phyloP scores from a whole-genome alignment of 2,113 vertebrate genomes.

The Blennius ocellaris region DNA sequence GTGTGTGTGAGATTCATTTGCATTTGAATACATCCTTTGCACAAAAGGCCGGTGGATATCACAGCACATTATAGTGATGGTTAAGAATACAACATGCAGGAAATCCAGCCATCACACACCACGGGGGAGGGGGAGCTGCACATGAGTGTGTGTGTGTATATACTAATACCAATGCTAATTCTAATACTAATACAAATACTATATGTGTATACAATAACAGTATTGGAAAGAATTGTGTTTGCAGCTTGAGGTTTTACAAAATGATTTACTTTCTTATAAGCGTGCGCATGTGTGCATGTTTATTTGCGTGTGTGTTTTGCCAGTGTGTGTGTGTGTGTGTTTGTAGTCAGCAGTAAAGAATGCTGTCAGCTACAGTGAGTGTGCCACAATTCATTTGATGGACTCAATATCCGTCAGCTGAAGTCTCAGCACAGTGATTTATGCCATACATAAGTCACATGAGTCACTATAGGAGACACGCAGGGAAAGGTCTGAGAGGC shows the following conservation, averaged over 20 bases:
- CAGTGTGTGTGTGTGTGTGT: conserved; percentile 25
- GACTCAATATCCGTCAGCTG: conserved; percentile 54
- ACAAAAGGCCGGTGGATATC: conserved; percentile 46
- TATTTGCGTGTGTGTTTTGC: neutral
- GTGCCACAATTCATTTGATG: conserved; percentile 50
- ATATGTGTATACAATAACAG: too few species aligned
- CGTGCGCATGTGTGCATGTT: conserved; percentile 5
- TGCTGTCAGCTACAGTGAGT: conserved; percentile 24
- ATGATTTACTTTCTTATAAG: conserved; percentile 29
- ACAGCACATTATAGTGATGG: conserved; percentile 39
- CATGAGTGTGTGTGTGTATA: too few species aligned
- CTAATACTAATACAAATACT: too few species aligned
- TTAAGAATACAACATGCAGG: conserved; percentile 45
- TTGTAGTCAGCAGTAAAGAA: conserved; percentile 23
- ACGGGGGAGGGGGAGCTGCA: neutral
- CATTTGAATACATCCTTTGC: conserved; percentile 27
- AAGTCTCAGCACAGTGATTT: conserved; percentile 59
- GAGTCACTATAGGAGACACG: conserved; percentile 37
- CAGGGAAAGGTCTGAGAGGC: conserved; percentile 33
- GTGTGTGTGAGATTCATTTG: conserved; percentile 20
- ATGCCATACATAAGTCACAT: conserved; percentile 52
- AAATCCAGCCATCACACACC: conserved; percentile 66
- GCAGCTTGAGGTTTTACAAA: conserved; percentile 19
- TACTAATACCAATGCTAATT: too few species aligned
- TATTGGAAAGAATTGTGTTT: too few species aligned